Evolutionary conservation across 2,113 vertebrate species (phyloP), one percentile per base, ranked within the genome.

Genomic region (Triplophysa tibetana): DNA sequence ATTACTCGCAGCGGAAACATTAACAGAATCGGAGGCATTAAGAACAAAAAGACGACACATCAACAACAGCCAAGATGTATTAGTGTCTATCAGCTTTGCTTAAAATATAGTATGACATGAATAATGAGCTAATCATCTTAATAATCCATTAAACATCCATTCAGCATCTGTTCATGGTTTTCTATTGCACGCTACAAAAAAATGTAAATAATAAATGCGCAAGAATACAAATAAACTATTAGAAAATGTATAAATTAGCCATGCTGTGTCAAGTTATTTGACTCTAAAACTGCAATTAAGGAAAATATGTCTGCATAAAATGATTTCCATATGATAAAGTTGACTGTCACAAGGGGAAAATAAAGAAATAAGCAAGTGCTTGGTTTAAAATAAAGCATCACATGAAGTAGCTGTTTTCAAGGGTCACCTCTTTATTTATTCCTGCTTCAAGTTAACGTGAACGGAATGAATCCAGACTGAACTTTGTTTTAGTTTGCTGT

Each of bases 41-140:
- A n/a, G 5, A 74, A 6, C 19, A 43, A 54, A 33, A 73, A 73
- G 58, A 23, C 2, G 7, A 19, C 58, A 48, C 33, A 10, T 52
- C n/a, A 75, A 85, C 76, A 83, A 83, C 76, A 77, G 82, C 79
- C 79, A 58, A 60, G 67, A 80, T 80, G 77, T 70, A 83, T 83
- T 76, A 81, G 65, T 65, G 56, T 68, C 76, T 74, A 73, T 73
- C 72, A 81, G 70, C 66, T 62, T 80, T 63, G 62, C 61, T 83
- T 83, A 43, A 80, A 83, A 81, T 79, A 80, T 52, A 79, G 68
- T 63, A 81, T 24, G 54, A 54, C 73, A 82, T 86, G 80, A 86
- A 79, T 83, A 83, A 83, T 86, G 62, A 86, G 79, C 84, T 73
- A 81, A 86, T 86, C 83, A 81, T 60, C 43, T 70, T 82, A 80